phyloP scores from a whole-genome alignment of 2,797 vertebrate genomes.

The Catharus ustulatus region DNA sequence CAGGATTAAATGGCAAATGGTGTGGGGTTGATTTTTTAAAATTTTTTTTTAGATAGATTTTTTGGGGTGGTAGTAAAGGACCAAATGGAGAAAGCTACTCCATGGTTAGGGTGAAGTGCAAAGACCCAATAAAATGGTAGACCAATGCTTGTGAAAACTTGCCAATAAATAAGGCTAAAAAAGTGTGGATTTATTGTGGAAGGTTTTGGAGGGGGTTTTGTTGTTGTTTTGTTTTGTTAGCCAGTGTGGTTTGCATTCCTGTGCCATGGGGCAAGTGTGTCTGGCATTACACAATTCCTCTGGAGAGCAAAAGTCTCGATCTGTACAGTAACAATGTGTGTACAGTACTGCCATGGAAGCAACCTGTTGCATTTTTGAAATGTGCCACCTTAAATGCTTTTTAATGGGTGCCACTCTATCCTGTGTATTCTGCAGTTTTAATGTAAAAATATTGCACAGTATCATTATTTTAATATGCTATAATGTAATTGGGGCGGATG shows the following conservation, averaged over 20 bases:
- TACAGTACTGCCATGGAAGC: neutral
- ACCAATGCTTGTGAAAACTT: neutral
- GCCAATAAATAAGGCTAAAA: neutral
- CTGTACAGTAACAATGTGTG: neutral
- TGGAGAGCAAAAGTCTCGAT: neutral
- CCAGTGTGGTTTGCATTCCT: neutral
- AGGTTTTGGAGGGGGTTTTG: neutral
- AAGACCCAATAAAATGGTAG: neutral
- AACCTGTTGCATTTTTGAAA: neutral
- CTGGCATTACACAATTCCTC: neutral
- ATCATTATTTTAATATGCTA: neutral
- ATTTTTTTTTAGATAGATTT: neutral
- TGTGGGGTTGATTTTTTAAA: too few relatives aligned
- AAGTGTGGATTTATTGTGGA: neutral
- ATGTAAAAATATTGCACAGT: neutral
- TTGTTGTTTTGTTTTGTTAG: neutral
- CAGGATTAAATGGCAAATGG: neutral
- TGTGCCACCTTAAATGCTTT: accelerated
- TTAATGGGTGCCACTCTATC: neutral
- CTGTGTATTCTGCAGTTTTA: neutral
- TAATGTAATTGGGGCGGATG: neutral
- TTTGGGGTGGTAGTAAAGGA: neutral
- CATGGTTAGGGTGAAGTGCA: neutral
- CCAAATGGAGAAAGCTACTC: neutral
- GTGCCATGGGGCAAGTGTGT: neutral